Base-by-base conservation (phyloP, 2,113 vertebrate species). In the Paramisgurnus dabryanus region DNA sequence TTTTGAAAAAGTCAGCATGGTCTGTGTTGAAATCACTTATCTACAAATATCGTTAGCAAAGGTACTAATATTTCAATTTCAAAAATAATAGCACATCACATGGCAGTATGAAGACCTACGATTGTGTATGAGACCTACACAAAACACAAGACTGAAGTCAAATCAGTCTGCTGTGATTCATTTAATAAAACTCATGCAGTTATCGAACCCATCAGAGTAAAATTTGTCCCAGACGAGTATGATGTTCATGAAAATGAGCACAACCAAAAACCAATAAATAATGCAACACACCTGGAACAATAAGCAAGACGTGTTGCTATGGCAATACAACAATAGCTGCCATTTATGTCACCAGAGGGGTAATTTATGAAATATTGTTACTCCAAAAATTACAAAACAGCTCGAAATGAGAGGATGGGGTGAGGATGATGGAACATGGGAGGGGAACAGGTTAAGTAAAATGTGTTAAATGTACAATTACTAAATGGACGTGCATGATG, bases 211-310 rank as follows among this genome's bases (percentile, higher is more conserved):
- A 49, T 70, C 73, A 80, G 76, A 71, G 5, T 39, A 4, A 22
- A n/a, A 47, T 27, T 10, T 11, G 12, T 43, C 77, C 12, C 11
- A 47, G 43, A 13, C 39, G n/a, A 50, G 66, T 22, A 57, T 27
- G 77, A 63, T 39, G 8, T 41, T 65, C 57, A 57, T 64, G 76
- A 83, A 83, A 75, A 83, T 72, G 17, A 70, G 66, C 27, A 49
- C 11, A 27, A 45, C 6, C 55, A 65, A 49, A 4, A 27, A 45
- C 6, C 55, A 65, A 76, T 76, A 76, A 65, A 58, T 82, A 64
- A 81, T 69, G 55, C 76, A 80, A 55, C 18, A 40, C 71, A 68
- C 34, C 39, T 81, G 18, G 3, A 68, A 57, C 66, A 60, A 65
- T 50, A 72, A 78, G 76, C 22, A 49, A 63, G 18, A 61, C 34